Evolutionary conservation across 2,888 invertebrate genomes (phyloP), one percentile per base, ranked within the genome.

Genomic region (Andrena bucephala): DNA sequence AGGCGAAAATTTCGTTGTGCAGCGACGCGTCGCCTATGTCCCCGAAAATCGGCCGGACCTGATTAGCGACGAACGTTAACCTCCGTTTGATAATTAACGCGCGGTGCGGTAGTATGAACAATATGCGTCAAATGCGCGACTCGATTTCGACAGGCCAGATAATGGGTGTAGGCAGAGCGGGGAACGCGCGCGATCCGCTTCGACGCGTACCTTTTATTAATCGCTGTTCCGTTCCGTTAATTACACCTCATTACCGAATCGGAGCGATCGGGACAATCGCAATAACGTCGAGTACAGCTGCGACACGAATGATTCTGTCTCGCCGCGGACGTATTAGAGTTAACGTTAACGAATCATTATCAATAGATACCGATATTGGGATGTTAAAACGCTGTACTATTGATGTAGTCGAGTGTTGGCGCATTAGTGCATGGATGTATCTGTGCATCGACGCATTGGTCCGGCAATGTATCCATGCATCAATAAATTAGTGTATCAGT

Each of bases 171-270:
- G 36, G 60, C 54, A 65, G 82, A 75, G 59, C 65, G 71, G 67
- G 33, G 48, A 16, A 48, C 68, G 69, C 57, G 52, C 20, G 67
- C 75, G 67, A 82, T 81, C 73, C 59, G 71, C 66, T 27, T 54
- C 62, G 50, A 63, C 67, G 70, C 67, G 48, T 73, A 33, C 87
- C 78, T 85, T 88, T 88, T 87, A 87, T 86, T 85, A 89, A 86
- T 89, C 85, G 69, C 36, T 76, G 63, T 79, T 68, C 75, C 71
- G 72, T 86, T 87, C 87, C 80, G 87, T 85, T 88, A 89, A 88
- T 88, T 87, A 75, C 81, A 69, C 59, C 24, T 71, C 70, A 73
- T 85, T 85, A 83, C 65, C 31, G 68, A 27, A 66, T 66, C 60
- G 33, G 48, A 13, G 31, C 48, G 71, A 69, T 67, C 60, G 76